Percentiles rank a stretch among this genome's conserved stretches.
phyloP scores from a whole-genome alignment of 1,140 invertebrate species.

The Drosophila repleta region DNA sequence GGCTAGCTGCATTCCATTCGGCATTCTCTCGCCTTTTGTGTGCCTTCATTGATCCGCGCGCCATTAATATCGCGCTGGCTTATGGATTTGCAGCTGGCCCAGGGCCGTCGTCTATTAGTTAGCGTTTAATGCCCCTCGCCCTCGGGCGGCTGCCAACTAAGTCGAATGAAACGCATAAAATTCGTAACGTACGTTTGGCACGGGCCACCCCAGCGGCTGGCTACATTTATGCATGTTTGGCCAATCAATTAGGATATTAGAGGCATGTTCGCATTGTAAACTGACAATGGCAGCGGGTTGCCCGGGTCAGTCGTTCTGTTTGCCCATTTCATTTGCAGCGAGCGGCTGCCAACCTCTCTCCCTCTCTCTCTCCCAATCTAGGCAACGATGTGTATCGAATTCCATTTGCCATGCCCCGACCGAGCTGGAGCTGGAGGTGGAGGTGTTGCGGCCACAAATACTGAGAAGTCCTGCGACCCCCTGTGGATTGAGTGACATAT shows the following conservation, averaged over 20 bases:
- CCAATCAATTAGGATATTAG: constrained; percentile 58
- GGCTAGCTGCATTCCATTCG: no score
- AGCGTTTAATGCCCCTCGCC: no score
- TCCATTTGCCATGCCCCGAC: constrained; percentile 26
- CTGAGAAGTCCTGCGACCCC: neutral
- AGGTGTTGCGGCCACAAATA: constrained; percentile 3
- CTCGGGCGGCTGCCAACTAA: constrained; percentile 3
- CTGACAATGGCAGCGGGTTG: constrained; percentile 12
- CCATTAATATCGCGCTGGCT: no score
- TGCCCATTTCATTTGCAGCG: neutral
- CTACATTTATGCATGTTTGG: constrained; percentile 37
- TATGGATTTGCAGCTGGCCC: no score
- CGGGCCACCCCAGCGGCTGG: constrained; percentile 2
- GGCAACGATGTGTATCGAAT: constrained; percentile 20
- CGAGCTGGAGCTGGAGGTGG: constrained; percentile 7
- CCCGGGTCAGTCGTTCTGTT: neutral
- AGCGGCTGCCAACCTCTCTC: no score
- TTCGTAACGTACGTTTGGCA: constrained; percentile 21
- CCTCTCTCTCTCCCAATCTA: constrained; percentile 11
- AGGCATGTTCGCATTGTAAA: constrained; percentile 25
- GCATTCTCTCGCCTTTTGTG: no score
- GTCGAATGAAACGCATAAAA: constrained; percentile 42
- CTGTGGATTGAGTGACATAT: constrained; percentile 58
- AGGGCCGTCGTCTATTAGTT: no score
- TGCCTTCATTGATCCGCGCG: no score